phyloP scores from a whole-genome alignment of 2,113 vertebrate genomes.

The Xenopus tropicalis region DNA sequence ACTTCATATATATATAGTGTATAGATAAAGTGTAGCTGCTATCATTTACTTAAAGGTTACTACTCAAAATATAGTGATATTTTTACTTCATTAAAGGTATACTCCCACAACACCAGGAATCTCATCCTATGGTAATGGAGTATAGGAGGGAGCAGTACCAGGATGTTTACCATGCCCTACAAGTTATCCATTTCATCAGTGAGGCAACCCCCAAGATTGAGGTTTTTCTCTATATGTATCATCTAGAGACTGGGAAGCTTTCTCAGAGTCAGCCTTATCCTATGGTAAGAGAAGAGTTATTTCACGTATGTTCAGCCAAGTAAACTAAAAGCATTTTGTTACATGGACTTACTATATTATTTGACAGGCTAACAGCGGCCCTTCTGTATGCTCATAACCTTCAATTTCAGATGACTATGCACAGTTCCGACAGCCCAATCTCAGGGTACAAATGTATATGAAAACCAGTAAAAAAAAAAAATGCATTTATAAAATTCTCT shows the following conservation, averaged over 20 bases:
- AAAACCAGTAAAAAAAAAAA: too few species aligned
- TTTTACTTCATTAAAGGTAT: conserved; percentile 69
- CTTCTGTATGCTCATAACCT: too few species aligned
- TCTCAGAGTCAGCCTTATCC: conserved; percentile 75
- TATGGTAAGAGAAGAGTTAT: conserved; percentile 64
- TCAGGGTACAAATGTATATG: too few species aligned
- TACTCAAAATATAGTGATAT: too few species aligned
- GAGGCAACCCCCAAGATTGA: conserved; percentile 75
- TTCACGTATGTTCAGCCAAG: background rate
- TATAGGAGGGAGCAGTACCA: conserved; percentile 83
- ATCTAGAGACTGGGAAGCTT: conserved; percentile 83
- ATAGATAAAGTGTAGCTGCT: too few species aligned
- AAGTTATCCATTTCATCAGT: conserved; percentile 77
- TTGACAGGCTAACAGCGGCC: too few species aligned
- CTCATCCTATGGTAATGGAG: conserved; percentile 78
- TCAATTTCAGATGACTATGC: too few species aligned
- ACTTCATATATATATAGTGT: too few species aligned
- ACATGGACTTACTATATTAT: background rate
- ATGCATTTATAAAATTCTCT: too few species aligned
- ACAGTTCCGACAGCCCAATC: too few species aligned
- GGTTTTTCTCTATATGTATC: conserved; percentile 83
- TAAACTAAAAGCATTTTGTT: background rate
- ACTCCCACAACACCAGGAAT: conserved; percentile 87
- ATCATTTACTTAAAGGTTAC: too few species aligned
- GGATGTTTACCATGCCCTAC: conserved; percentile 79